These are phyloP conservation scores for Nomada ruficornis DNA, from an alignment of 2,888 invertebrate genomes.

Conservation along the genomic window DNA sequence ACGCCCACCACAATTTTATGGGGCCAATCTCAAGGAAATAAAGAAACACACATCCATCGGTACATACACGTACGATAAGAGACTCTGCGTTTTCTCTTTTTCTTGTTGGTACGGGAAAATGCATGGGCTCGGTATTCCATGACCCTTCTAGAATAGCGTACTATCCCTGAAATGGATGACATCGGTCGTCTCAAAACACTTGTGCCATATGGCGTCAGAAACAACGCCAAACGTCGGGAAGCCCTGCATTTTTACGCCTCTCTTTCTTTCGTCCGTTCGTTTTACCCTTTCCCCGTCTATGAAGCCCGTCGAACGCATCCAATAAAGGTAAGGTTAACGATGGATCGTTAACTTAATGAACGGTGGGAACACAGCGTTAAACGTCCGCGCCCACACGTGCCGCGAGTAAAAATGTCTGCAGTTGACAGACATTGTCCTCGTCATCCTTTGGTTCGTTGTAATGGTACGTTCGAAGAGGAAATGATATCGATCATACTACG, in stretches of 20 bases:
- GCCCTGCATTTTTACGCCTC: constrained; percentile 20
- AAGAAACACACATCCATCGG: constrained; percentile 1
- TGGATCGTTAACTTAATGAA: constrained; percentile 81
- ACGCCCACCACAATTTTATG: constrained; percentile 16
- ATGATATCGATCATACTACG: constrained; percentile 49
- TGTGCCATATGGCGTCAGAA: constrained; percentile 49
- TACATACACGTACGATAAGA: background rate
- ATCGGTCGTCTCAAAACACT: constrained; percentile 57
- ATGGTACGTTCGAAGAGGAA: constrained; percentile 55
- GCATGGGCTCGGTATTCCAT: constrained; percentile 51
- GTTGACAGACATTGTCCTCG: constrained; percentile 65
- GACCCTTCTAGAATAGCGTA: constrained; percentile 47
- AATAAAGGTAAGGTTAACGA: constrained; percentile 81
- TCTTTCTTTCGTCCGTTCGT: background rate
- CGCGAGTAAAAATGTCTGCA: constrained; percentile 64
- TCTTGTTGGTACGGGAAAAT: constrained; percentile 15
- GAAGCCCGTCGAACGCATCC: constrained; percentile 75
- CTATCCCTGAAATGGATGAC: constrained; percentile 54
- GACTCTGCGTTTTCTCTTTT: background rate
- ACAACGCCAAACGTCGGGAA: constrained; percentile 46
- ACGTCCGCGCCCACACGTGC: constrained; percentile 64
- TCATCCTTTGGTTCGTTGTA: constrained; percentile 43
- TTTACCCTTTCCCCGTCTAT: constrained; percentile 43
- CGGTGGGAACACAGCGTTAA: constrained; percentile 77
- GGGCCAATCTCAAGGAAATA: constrained; percentile 13